Conservation (phyloP, 64 coral and sea anemone species). For the Trachythela sp. region DNA sequence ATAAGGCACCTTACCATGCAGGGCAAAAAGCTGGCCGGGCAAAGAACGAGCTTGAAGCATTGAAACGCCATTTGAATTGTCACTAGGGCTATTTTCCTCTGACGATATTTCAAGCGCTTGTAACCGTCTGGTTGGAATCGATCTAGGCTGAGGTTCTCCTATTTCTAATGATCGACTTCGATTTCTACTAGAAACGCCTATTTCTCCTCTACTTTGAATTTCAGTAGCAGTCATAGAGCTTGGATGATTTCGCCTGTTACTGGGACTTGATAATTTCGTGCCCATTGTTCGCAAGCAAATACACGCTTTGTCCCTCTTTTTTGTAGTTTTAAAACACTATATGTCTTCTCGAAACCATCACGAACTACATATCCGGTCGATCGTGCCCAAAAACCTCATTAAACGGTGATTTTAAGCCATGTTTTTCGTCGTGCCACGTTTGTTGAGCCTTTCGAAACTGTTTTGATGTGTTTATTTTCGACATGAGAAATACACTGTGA, state of each 20-base stretch:
- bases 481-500: background rate
- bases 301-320: background rate
- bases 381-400: background rate
- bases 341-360: background rate
- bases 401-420: background rate
- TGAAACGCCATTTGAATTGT: background rate
- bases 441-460: background rate
- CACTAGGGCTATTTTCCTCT: background rate
- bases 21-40: background rate
- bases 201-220: background rate
- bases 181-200: background rate
- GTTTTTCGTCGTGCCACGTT: background rate
- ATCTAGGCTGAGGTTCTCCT: background rate
- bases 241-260: background rate
- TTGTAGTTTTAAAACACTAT: background rate
- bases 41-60: background rate
- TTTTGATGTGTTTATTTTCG: background rate
- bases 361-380: background rate
- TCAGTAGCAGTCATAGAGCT: background rate
- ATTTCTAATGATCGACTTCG: background rate
- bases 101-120: background rate
- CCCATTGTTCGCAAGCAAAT: background rate
- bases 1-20: background rate
- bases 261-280: background rate
- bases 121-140: background rate